These are phyloP conservation scores for Remorina albescens DNA, from an alignment of 2,797 vertebrate genomes.

Conservation along the genomic window DNA sequence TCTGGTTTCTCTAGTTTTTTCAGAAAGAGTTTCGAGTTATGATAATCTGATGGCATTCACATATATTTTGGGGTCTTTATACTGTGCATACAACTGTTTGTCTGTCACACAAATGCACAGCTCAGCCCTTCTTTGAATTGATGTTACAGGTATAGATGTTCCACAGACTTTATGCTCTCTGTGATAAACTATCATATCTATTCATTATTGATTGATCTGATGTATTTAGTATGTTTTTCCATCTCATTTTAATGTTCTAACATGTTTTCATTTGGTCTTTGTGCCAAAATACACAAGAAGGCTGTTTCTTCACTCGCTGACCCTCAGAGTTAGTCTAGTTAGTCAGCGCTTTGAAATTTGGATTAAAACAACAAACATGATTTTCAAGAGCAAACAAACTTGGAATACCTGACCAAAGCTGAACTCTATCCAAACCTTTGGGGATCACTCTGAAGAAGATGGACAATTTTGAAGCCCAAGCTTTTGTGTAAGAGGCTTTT, in stretches of 20 bases:
- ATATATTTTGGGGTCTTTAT: neutral
- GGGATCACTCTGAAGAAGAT: neutral
- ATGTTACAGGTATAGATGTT: too few relatives aligned
- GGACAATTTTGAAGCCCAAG: conserved; percentile 14
- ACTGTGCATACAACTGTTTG: neutral
- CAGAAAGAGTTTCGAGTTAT: neutral
- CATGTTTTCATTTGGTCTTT: too few relatives aligned
- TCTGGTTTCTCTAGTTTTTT: conserved; percentile 21
- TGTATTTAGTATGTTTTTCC: too few relatives aligned
- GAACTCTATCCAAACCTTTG: neutral
- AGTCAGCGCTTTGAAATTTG: conserved; percentile 2
- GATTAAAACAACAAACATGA: conserved; percentile 27
- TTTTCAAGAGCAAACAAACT: conserved; percentile 27
- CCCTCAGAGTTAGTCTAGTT: neutral
- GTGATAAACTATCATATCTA: too few relatives aligned
- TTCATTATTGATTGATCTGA: too few relatives aligned
- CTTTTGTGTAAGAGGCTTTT: neutral
- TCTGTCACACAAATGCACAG: too few relatives aligned
- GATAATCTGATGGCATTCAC: neutral
- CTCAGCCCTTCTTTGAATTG: too few relatives aligned
- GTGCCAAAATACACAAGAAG: too few relatives aligned
- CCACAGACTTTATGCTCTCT: too few relatives aligned
- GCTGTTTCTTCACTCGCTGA: too few relatives aligned
- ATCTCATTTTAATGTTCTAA: too few relatives aligned
- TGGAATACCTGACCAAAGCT: conserved; percentile 27